These are phyloP conservation scores for Cordilura impudica DNA, from an alignment of 2,888 invertebrate species.

Conservation along the genomic window DNA sequence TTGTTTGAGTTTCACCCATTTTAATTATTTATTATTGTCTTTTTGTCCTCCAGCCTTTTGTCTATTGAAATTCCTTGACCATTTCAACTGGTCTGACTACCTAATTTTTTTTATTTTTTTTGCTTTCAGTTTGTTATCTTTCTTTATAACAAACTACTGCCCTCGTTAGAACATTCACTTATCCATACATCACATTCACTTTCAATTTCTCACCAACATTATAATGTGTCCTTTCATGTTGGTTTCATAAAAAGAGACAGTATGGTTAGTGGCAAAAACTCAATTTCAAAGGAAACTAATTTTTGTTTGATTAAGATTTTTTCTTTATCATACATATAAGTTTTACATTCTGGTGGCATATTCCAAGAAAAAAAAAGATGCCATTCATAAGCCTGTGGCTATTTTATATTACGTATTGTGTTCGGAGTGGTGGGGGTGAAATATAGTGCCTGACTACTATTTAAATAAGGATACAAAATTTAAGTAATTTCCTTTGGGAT, in stretches of 20 bases:
- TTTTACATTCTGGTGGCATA: slow-evolving; percentile 19
- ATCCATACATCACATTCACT: slow-evolving; percentile 33
- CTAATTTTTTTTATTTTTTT: not conserved
- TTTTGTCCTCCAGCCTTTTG: not conserved
- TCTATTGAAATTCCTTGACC: slow-evolving; percentile 53
- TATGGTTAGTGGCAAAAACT: not conserved
- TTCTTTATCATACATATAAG: not conserved
- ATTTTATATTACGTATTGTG: not conserved
- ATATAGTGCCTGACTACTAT: not conserved
- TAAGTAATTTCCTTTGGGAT: not conserved
- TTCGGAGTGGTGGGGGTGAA: not conserved
- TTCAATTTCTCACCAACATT: slow-evolving; percentile 48
- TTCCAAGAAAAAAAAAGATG: slow-evolving; percentile 21
- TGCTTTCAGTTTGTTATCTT: too few species aligned
- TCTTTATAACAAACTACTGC: slow-evolving; percentile 13
- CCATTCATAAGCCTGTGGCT: slow-evolving; percentile 20
- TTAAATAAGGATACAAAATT: not conserved
- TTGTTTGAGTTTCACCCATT: slow-evolving; percentile 2
- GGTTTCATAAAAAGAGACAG: not conserved
- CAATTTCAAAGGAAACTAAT: slow-evolving; percentile 34
- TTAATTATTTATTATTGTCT: slow-evolving; percentile 37
- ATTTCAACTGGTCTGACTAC: slow-evolving; percentile 19
- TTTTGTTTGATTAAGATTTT: slow-evolving; percentile 51
- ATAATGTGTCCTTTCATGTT: slow-evolving; percentile 8
- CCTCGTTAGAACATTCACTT: slow-evolving; percentile 18